Percentiles rank a stretch among this genome's conserved stretches.
Conservation (phyloP, 2,797 vertebrate genomes). For the Nyctibius grandis region DNA sequence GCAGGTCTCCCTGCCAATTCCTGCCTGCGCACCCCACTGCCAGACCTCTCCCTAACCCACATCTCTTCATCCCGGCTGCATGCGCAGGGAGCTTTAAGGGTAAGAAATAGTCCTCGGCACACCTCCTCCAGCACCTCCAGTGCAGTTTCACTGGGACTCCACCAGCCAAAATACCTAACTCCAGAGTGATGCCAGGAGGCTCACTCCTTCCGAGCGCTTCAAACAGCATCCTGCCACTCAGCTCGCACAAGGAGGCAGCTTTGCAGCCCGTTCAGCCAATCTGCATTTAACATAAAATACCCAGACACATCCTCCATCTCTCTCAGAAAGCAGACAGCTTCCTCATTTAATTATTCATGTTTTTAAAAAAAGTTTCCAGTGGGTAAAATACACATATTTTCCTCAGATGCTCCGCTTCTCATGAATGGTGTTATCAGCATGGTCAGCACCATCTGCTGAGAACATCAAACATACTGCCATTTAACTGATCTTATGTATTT, state of each 20-base stretch:
- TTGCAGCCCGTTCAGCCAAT: neutral
- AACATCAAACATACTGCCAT: neutral
- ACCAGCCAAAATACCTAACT: neutral
- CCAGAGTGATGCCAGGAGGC: neutral
- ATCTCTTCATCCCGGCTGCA: neutral
- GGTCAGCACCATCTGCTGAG: neutral
- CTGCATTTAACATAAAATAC: neutral
- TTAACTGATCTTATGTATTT: neutral
- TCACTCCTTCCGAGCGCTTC: fast-evolving
- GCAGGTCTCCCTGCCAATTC: neutral
- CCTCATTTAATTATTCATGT: neutral
- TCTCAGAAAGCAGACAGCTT: neutral
- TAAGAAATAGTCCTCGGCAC: neutral
- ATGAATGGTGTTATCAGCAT: neutral
- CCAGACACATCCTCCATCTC: neutral
- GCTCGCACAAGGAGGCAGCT: neutral
- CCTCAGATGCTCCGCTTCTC: neutral
- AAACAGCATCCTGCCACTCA: neutral
- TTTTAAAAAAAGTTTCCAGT: neutral
- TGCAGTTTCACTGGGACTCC: neutral
- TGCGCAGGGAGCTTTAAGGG: neutral
- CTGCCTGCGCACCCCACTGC: neutral
- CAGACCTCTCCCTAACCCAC: neutral
- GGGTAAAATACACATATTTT: fast-evolving
- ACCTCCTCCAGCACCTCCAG: neutral